These are phyloP conservation scores for Napeogenes sylphis DNA, from an alignment of 2,888 invertebrate genomes.

Conservation along the genomic window DNA sequence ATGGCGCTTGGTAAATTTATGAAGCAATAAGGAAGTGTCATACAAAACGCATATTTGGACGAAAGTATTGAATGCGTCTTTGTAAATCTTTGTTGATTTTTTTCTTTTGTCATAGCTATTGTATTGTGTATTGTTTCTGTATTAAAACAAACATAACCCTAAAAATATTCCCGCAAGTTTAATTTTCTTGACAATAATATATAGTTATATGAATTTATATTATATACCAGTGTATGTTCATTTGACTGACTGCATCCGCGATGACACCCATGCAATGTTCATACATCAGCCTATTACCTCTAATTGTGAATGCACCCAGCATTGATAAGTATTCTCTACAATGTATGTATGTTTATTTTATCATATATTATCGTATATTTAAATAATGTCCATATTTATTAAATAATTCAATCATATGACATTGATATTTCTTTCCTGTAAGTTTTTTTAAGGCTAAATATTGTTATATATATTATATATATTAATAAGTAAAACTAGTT, in stretches of 20 bases:
- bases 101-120: constrained; percentile 58
- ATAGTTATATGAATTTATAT: too few relatives aligned
- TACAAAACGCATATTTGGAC: constrained; percentile 65
- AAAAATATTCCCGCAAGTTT: too few relatives aligned
- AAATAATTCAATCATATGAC: too few relatives aligned
- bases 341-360: background rate
- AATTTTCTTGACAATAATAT: too few relatives aligned
- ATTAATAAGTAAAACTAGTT: too few relatives aligned
- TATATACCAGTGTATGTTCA: too few relatives aligned
- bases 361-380: constrained; percentile 17
- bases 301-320: constrained; percentile 63
- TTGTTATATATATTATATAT: too few relatives aligned
- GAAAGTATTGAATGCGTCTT: constrained; percentile 72
- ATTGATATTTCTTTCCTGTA: too few relatives aligned
- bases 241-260: constrained; percentile 46
- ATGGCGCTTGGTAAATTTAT: constrained; percentile 64
- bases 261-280: constrained; percentile 39
- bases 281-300: constrained; percentile 65
- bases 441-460: too few relatives aligned
- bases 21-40: constrained; percentile 74
- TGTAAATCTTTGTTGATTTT: constrained; percentile 55
- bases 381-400: too few relatives aligned
- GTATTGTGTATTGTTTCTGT: constrained; percentile 61
- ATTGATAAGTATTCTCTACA: constrained; percentile 51
- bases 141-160: constrained; percentile 6